phyloP scores from a whole-genome alignment of 2,113 vertebrate species.

The Hyla sarda region DNA sequence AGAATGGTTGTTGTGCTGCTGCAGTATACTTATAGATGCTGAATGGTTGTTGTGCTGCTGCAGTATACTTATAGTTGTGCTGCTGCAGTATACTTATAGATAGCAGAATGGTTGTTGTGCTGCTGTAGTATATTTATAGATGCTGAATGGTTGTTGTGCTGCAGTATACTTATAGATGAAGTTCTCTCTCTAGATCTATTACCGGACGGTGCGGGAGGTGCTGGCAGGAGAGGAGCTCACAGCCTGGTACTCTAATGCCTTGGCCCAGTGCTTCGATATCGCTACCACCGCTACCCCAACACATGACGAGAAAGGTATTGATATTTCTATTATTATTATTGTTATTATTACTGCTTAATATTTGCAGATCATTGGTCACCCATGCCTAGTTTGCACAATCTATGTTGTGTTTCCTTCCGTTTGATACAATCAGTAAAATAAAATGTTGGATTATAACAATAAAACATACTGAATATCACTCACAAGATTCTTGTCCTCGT shows the following conservation, averaged over 20 bases:
- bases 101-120: neutral
- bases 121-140: neutral
- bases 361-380: neutral
- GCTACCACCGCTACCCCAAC: slow-evolving; percentile 93
- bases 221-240: slow-evolving; percentile 92
- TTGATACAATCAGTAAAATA: no score
- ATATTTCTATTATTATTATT: neutral
- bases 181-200: slow-evolving; percentile 85
- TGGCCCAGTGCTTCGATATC: slow-evolving; percentile 96
- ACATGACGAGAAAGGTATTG: slow-evolving; percentile 99
- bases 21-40: no score
- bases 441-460: no score
- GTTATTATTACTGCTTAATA: neutral
- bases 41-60: no score
- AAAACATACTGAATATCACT: no score
- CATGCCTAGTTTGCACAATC: no score
- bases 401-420: no score
- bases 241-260: slow-evolving; percentile 92
- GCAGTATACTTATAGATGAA: neutral
- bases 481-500: no score
- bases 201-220: slow-evolving; percentile 88
- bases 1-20: no score
- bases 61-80: no score
- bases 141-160: neutral
- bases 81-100: no score